Percentiles rank a stretch among this genome's conserved stretches.
Evolutionary conservation across 2,113 vertebrate genomes (phyloP).

Genomic region (Colossoma macropomum): DNA sequence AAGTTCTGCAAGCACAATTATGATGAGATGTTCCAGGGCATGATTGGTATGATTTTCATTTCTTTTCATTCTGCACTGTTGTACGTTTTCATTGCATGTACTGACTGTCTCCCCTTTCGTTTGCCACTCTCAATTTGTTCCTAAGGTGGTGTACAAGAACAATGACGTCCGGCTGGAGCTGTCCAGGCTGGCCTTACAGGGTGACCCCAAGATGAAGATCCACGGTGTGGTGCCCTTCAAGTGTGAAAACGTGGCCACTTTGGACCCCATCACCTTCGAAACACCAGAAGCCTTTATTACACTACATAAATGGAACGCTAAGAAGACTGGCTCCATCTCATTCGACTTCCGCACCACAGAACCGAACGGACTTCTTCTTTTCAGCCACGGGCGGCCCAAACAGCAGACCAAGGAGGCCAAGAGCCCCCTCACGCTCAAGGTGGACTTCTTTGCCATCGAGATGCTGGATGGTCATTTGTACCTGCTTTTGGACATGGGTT

Average conservation of each 20-base stretch:
- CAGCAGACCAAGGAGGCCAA: slow-evolving; percentile 93
- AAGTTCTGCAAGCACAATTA: slow-evolving; percentile 26
- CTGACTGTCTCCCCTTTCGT: neutral
- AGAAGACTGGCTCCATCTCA: slow-evolving; percentile 97
- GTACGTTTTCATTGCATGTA: neutral
- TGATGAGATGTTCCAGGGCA: neutral
- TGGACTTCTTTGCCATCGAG: slow-evolving; percentile 98
- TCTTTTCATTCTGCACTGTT: neutral
- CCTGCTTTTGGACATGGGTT: slow-evolving; percentile 96
- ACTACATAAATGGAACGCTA: slow-evolving; percentile 97
- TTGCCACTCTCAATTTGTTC: slow-evolving; percentile 53
- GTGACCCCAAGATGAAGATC: slow-evolving; percentile 94
- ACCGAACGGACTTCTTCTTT: slow-evolving; percentile 95
- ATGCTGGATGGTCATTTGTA: slow-evolving; percentile 97
- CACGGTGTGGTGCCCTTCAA: slow-evolving; percentile 97
- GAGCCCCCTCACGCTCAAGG: slow-evolving; percentile 89
- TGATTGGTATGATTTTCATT: neutral
- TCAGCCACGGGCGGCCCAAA: slow-evolving; percentile 94
- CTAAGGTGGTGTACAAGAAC: slow-evolving; percentile 98
- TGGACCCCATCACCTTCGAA: slow-evolving; percentile 98
- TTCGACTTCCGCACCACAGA: slow-evolving; percentile 98
- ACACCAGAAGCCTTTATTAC: slow-evolving; percentile 95
- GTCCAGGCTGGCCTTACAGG: slow-evolving; percentile 92
- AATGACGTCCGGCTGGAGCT: slow-evolving; percentile 95
- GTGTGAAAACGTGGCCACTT: slow-evolving; percentile 96